These are phyloP conservation scores for Philereme vetulata DNA, from an alignment of 2,888 invertebrate genomes.

Conservation along the genomic window DNA sequence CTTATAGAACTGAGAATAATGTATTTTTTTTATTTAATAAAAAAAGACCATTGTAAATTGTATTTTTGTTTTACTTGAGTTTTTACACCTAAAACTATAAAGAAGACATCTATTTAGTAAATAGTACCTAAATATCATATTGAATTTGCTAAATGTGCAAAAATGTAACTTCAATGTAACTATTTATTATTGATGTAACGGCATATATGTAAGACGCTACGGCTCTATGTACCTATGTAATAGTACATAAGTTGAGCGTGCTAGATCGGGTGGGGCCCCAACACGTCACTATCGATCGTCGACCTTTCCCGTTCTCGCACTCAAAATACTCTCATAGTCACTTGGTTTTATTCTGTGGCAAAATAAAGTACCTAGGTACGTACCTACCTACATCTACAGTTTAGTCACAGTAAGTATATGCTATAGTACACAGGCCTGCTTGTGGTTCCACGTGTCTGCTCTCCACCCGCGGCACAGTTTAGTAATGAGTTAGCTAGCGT, in stretches of 20 bases:
- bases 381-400: not conserved
- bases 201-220: slow-evolving; percentile 7
- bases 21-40: slow-evolving; percentile 81
- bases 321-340: slow-evolving; percentile 23
- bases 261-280: slow-evolving; percentile 29
- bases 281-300: slow-evolving; percentile 40
- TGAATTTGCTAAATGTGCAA: not conserved
- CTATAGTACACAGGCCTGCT: slow-evolving; percentile 1
- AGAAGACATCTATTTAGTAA: not conserved
- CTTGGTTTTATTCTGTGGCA: slow-evolving; percentile 13
- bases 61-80: slow-evolving; percentile 24
- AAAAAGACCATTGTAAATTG: slow-evolving; percentile 71
- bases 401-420: slow-evolving; percentile 11
- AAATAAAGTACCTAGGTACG: not conserved
- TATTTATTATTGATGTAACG: not conserved
- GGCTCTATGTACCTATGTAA: not conserved
- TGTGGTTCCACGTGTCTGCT: slow-evolving; percentile 7
- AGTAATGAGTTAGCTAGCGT: not conserved
- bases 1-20: slow-evolving; percentile 80
- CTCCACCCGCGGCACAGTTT: slow-evolving; percentile 5
- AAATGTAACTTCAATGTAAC: not conserved
- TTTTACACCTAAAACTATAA: not conserved
- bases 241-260: not conserved
- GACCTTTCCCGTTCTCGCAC: slow-evolving; percentile 33
- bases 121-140: not conserved